Evolutionary conservation across 2,797 vertebrate genomes (phyloP), one percentile per base, ranked within the genome.

Genomic region (Coluber constrictor): DNA sequence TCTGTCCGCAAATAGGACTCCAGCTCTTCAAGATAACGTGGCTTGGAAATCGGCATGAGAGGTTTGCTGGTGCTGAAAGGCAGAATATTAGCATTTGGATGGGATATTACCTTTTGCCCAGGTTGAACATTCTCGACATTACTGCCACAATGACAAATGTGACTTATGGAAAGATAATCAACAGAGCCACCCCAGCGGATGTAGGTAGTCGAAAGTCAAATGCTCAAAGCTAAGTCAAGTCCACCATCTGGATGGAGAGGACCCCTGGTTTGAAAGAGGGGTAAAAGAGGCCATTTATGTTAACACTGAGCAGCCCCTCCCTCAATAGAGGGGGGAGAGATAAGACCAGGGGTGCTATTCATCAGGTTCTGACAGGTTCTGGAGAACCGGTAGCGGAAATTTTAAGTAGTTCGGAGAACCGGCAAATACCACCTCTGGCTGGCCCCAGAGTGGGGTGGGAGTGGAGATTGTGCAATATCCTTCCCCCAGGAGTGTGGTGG

Each of bases 1-100:
- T 98, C 98, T 94, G 97, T 97, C 93, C 95, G 97, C 87, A 98
- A 94, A 91, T 97, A 98, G 87, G 93, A 95, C 93, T 98, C 97
- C 93, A 98, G 95, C 55, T 97, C 96, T 94, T 98, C 95, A 59
- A 98, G 96, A 90, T 98, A 96, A 56, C 60, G 95, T 4, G 98
- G 98, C 95, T 98, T 98, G 94, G 97, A 97, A 32, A 95, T 43
- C 4, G 94, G 86, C 91, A 96, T 92, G 56, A 96, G 94, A 57
- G 96, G 87, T 92, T 91, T 92, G 47, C 57, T 96, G 70, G 94
- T 95, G 83, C 90, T 93, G 93, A 94, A 94, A 91, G 87, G 79
- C 0, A 66, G 86, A 63, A 90, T 54, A 94, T 87, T 23, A 79
- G 32, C 32, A 74, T 37, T 86, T 87, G 1, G 54, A 56, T 29